phyloP scores from a whole-genome alignment of 2,888 invertebrate species.

The Onthophagus sagittarius region DNA sequence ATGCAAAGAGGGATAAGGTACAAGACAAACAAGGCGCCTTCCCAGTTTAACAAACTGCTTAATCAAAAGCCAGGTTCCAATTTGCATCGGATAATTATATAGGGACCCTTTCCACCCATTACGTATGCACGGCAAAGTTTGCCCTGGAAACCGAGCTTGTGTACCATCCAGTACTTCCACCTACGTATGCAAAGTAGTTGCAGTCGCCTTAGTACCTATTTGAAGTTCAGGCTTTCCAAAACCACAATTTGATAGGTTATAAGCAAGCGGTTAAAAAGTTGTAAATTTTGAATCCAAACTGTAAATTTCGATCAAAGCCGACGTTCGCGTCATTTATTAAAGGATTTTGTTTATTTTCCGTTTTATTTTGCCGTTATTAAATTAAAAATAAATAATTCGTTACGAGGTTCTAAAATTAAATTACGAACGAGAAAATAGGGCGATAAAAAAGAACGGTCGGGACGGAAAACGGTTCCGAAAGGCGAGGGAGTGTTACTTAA shows the following conservation, averaged over 20 bases:
- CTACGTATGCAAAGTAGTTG: not conserved
- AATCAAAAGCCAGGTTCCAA: not conserved
- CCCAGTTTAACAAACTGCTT: not conserved
- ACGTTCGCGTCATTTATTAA: no score
- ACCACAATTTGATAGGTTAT: not conserved
- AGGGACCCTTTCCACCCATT: not conserved
- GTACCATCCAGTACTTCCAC: not conserved
- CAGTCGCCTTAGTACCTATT: not conserved
- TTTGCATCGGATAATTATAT: not conserved
- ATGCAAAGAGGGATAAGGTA: not conserved
- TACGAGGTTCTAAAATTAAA: no score
- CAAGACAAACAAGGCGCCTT: not conserved
- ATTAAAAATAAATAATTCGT: no score
- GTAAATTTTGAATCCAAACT: not conserved
- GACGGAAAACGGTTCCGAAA: no score
- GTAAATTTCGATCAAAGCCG: no score
- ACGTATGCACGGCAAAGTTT: not conserved
- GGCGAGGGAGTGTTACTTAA: no score
- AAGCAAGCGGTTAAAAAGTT: not conserved
- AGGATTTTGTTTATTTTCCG: no score
- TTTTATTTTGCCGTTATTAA: no score
- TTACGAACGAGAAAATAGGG: no score
- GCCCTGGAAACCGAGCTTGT: not conserved
- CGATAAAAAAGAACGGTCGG: no score
- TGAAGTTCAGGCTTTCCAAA: not conserved